Base-by-base conservation (phyloP, 1,140 invertebrate species). In the Megathymus violae region DNA sequence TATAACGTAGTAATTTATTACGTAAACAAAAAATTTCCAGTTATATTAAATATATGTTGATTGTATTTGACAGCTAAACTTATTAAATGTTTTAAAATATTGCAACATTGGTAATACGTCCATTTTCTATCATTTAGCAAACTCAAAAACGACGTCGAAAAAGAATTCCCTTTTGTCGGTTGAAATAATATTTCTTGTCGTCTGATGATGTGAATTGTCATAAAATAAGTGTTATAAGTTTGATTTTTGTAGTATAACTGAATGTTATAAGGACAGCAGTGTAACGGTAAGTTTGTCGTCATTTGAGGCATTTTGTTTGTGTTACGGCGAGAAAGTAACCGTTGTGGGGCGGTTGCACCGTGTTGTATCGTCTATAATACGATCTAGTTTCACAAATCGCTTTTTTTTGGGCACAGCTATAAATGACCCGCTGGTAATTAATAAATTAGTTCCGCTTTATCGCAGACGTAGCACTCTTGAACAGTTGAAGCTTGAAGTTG, bases 71-170 rank as follows among this genome's bases (percentile, higher is more conserved):
- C 19, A 31, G 27, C 9, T 31, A 22, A 22, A 3, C 5, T 5
- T 22, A 22, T 5, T 22, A 3, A 22, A 22, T 22, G 5, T 22
- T 22, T 7, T 7, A 31, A 9, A 4, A 44, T 52, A 54, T 78
- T 71, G 82, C 71, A 88, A 87, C 79, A 80, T 59, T 69, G 25
- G 51, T 51, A 58, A 51, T 81, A 80, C 85, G 78, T 89, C 85
- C 85, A 88, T 85, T 86, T 87, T 85, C 71, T 70, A 75, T 71
- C 82, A 85, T 82, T 82, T 82, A 56, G 76, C 78, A 85, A 88
- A 86, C 74, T 86, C 68, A 82, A 89, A 89, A 89, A 88, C 87
- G 85, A 84, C 83, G 74, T 80, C 79, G 80, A 69, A 67, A 82
- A 76, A 81, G 72, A 82, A 84, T 66, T 72, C 64, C 75, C 77